Conservation (phyloP, 2,888 invertebrate species). For the Flexamia atlantica region DNA sequence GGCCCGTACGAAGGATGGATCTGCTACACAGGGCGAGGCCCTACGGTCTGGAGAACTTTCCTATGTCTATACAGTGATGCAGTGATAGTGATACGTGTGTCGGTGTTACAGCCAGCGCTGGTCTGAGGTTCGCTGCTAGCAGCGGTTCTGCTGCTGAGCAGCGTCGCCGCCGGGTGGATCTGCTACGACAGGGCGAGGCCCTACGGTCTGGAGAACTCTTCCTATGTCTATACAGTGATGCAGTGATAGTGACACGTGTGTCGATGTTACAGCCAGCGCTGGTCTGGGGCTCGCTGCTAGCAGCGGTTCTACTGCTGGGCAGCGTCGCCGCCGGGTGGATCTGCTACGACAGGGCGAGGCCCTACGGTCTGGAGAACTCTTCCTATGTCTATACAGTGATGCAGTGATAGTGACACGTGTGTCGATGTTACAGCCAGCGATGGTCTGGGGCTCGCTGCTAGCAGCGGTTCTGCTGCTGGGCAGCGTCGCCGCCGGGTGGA, state of each 20-base stretch:
- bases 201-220: too few relatives aligned
- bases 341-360: constrained; percentile 64
- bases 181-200: constrained; percentile 65
- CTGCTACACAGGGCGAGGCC: too few relatives aligned
- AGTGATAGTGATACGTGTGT: too few relatives aligned
- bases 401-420: too few relatives aligned
- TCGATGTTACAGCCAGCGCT: constrained; percentile 44
- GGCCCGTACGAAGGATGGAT: too few relatives aligned
- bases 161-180: constrained; percentile 63
- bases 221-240: too few relatives aligned
- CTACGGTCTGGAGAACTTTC: too few relatives aligned
- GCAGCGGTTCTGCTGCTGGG: constrained; percentile 50
- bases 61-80: too few relatives aligned
- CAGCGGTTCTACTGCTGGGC: constrained; percentile 48
- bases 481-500: constrained; percentile 63
- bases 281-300: constrained; percentile 34
- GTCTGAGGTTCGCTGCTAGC: constrained; percentile 33
- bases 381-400: too few relatives aligned
- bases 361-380: too few relatives aligned
- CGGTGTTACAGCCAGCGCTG: constrained; percentile 45
- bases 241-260: too few relatives aligned
- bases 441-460: constrained; percentile 40
- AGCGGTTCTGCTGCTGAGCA: constrained; percentile 53
- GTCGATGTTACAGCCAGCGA: constrained; percentile 37
- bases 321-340: constrained; percentile 64